Conservation (phyloP, 1,140 invertebrate genomes). For the Spodoptera litura region DNA sequence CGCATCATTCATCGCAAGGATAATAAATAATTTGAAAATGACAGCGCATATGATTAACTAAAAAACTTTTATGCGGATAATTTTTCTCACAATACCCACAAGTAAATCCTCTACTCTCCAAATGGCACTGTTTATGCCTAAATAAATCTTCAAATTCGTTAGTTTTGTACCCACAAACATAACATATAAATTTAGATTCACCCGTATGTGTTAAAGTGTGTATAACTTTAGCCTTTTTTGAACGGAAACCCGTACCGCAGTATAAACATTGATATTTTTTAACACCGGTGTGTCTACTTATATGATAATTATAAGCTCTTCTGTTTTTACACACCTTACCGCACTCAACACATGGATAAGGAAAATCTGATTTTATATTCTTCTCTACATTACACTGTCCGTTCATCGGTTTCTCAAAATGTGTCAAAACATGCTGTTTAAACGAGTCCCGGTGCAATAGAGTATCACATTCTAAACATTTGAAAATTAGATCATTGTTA, state of each 20-base stretch:
- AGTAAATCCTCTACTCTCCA: slow-evolving; percentile 15
- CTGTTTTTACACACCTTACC: neutral
- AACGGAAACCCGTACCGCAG: neutral
- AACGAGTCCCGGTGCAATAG: neutral
- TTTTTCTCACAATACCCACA: slow-evolving; percentile 43
- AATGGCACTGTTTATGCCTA: slow-evolving; percentile 26
- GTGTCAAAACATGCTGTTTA: neutral
- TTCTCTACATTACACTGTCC: neutral
- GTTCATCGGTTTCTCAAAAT: neutral
- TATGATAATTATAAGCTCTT: neutral
- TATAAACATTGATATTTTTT: slow-evolving; percentile 24
- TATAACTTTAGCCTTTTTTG: neutral
- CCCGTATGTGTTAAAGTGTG: slow-evolving; percentile 44
- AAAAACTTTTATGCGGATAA: neutral
- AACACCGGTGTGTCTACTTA: slow-evolving; percentile 24
- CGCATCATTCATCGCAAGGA: no score
- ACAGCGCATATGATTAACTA: no score
- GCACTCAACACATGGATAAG: slow-evolving; percentile 1
- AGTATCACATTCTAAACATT: slow-evolving; percentile 17
- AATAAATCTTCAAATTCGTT: slow-evolving; percentile 3
- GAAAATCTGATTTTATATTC: neutral
- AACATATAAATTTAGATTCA: slow-evolving; percentile 42
- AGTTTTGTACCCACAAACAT: slow-evolving; percentile 34
- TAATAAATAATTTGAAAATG: no score
- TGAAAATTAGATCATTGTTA: neutral